phyloP scores from a whole-genome alignment of 2,797 vertebrate species.

The Buphagus erythrorhynchus region DNA sequence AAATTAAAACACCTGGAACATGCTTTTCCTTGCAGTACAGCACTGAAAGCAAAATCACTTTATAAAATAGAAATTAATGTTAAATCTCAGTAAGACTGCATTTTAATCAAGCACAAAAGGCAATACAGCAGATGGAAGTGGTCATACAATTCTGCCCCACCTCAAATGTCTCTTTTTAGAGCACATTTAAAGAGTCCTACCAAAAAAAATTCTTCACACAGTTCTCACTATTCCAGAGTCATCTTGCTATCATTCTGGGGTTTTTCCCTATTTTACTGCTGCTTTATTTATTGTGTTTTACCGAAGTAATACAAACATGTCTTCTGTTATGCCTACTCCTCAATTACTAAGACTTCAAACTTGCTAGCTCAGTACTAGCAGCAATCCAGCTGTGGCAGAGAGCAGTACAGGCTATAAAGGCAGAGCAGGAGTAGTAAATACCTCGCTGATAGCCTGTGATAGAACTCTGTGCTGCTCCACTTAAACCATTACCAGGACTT shows the following conservation, averaged over 20 bases:
- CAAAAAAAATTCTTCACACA: accelerated
- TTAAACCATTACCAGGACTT: background rate
- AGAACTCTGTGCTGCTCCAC: background rate
- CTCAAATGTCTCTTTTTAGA: background rate
- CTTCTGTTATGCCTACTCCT: background rate
- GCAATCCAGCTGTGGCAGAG: background rate
- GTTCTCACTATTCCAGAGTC: background rate
- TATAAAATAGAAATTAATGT: background rate
- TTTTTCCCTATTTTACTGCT: background rate
- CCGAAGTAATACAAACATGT: background rate
- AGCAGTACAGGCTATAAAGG: background rate
- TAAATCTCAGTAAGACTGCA: background rate
- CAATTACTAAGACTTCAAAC: background rate
- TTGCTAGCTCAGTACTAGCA: background rate
- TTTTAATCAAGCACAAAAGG: background rate
- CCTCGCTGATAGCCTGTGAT: background rate
- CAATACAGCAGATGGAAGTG: background rate
- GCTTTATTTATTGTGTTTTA: background rate
- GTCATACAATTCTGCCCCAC: background rate
- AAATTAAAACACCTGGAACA: background rate
- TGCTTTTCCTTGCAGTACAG: background rate
- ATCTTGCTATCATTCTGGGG: background rate
- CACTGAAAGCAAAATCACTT: background rate
- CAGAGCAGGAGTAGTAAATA: background rate
- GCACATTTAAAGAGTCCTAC: background rate